Conservation (phyloP, 2,888 invertebrate genomes). For the Aphodius granarius region DNA sequence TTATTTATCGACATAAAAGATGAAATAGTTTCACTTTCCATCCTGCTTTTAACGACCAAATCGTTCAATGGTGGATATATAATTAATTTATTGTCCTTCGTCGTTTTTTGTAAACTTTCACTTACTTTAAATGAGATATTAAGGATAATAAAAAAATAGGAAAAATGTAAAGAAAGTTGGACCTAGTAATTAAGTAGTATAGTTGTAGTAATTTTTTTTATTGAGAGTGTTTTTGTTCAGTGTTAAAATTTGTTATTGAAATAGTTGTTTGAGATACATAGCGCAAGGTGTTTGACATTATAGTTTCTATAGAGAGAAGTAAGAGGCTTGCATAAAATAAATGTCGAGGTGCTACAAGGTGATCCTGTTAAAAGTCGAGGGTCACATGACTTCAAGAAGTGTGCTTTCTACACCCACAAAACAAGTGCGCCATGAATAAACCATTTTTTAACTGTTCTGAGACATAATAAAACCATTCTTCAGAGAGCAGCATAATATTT, state of each 20-base stretch:
- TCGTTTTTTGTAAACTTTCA: neutral
- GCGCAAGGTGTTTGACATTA: neutral
- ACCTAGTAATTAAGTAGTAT: neutral
- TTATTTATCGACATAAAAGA: neutral
- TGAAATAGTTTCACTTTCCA: neutral
- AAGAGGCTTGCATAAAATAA: neutral
- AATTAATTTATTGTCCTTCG: neutral
- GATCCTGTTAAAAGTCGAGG: constrained; percentile 14
- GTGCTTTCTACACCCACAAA: constrained; percentile 19
- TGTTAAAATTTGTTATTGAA: neutral
- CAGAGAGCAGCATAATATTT: neutral
- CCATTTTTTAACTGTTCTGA: neutral
- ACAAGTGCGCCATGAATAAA: neutral
- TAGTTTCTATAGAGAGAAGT: neutral
- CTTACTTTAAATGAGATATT: neutral
- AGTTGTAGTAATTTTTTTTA: too few species aligned
- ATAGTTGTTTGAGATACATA: neutral
- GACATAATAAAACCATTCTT: neutral
- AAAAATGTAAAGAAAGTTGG: neutral
- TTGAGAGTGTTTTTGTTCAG: neutral
- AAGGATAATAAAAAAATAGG: neutral
- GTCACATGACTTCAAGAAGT: neutral
- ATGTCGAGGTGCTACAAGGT: constrained; percentile 12
- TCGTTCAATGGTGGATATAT: neutral
- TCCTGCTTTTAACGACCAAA: neutral